A percentile compares a stretch with the other conserved stretches of the same genome.
Conservation (phyloP, 2,797 vertebrate species). For the Parotocinclus haroldoi region DNA sequence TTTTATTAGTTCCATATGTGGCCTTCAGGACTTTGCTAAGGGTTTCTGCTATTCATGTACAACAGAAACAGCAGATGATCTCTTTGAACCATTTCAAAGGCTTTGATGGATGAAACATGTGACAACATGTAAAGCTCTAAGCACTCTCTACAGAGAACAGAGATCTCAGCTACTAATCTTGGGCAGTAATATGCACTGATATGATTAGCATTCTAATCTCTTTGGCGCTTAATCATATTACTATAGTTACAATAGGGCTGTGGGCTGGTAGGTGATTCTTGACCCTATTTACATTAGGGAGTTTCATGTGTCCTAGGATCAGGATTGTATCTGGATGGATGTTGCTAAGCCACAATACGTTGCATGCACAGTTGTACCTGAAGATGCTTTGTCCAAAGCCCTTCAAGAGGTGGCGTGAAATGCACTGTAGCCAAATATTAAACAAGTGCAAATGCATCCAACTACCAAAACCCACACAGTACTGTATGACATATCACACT, state of each 20-base stretch:
- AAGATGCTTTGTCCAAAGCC: no score
- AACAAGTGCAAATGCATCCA: no score
- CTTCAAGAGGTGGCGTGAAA: no score
- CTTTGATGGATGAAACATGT: background rate
- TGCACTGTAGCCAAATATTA: no score
- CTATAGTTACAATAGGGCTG: background rate
- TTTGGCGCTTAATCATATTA: background rate
- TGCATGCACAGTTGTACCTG: no score
- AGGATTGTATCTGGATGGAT: no score
- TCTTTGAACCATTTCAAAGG: background rate
- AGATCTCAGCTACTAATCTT: background rate
- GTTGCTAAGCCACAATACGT: no score
- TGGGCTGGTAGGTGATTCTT: background rate
- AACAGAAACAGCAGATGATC: constrained; percentile 1
- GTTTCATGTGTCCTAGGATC: no score
- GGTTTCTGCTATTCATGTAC: constrained; percentile 21
- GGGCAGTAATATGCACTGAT: background rate
- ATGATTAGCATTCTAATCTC: background rate
- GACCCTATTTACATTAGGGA: no score
- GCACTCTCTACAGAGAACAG: background rate
- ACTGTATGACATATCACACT: no score
- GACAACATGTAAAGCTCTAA: background rate
- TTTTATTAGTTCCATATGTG: constrained; percentile 42
- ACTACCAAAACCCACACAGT: no score
- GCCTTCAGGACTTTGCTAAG: constrained; percentile 23